These are phyloP conservation scores for Heterotilapia buettikoferi DNA, from an alignment of 2,113 vertebrate species.

Conservation along the genomic window DNA sequence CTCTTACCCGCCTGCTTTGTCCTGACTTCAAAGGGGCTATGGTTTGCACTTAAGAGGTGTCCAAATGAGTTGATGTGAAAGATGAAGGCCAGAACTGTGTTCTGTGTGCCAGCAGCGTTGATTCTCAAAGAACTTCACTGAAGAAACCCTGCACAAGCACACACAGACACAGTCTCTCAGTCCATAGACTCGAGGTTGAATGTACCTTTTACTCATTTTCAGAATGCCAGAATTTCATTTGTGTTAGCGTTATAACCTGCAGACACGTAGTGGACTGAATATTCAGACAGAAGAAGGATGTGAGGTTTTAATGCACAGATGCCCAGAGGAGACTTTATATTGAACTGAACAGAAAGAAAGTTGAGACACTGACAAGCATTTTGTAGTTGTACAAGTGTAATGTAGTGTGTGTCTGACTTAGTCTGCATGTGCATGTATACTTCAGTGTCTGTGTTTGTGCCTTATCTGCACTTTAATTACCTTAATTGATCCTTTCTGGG, in stretches of 20 bases:
- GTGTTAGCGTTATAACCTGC: not conserved
- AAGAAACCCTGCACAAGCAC: not conserved
- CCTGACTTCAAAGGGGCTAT: constrained; percentile 48
- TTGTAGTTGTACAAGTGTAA: not conserved
- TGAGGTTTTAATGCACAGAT: not conserved
- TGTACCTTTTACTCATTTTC: not conserved
- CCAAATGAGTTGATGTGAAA: constrained; percentile 44
- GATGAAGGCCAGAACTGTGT: constrained; percentile 20
- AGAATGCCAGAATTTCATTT: not conserved
- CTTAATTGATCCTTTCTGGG: not conserved
- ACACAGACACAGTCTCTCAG: not conserved
- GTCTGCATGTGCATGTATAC: not conserved
- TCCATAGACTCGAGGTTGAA: not conserved
- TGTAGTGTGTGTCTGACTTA: not conserved
- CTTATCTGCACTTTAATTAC: not conserved
- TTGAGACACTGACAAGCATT: not conserved
- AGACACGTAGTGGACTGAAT: not conserved
- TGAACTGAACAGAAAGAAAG: not conserved
- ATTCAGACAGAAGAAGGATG: not conserved
- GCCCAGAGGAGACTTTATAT: not conserved
- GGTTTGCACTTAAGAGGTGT: constrained; percentile 31
- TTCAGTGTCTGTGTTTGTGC: not conserved
- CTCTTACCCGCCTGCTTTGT: constrained; percentile 25
- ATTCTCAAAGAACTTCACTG: constrained; percentile 22
- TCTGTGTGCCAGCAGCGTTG: constrained; percentile 14